Conservation (phyloP, 53 echinoderm and acorn worm genomes). For the Pentamera pediparva region DNA sequence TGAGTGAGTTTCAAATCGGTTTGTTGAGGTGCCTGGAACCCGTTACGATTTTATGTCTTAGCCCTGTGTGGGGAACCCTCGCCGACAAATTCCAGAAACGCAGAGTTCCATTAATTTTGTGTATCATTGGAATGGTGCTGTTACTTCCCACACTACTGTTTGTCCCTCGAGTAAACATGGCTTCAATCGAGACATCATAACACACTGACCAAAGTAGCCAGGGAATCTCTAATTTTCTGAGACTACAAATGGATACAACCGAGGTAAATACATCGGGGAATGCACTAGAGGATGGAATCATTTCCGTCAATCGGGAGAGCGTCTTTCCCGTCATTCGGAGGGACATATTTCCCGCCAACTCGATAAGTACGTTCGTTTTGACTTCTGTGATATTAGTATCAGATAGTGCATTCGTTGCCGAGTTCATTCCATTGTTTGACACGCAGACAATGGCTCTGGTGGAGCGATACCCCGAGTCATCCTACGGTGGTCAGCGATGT, state of each 20-base stretch:
- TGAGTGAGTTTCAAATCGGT: conserved; percentile 31
- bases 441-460: not conserved
- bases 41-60: conserved; percentile 33
- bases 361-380: not conserved
- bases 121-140: conserved; percentile 25
- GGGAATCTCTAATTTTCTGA: no score
- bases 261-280: no score
- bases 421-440: not conserved
- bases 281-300: no score
- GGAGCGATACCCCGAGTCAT: conserved; percentile 6
- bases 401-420: not conserved
- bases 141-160: conserved; percentile 34
- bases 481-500: conserved; percentile 22
- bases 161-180: conserved; percentile 33
- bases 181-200: no score
- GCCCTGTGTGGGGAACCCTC: conserved; percentile 55
- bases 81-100: conserved; percentile 65
- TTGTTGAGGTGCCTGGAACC: conserved; percentile 26
- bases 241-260: no score
- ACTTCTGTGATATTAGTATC: not conserved
- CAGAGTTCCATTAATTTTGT: conserved; percentile 34
- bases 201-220: no score
- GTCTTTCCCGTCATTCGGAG: no score
- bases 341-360: not conserved
- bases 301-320: not conserved